Conservation (phyloP, 1,140 invertebrate genomes). For the Popillia japonica region DNA sequence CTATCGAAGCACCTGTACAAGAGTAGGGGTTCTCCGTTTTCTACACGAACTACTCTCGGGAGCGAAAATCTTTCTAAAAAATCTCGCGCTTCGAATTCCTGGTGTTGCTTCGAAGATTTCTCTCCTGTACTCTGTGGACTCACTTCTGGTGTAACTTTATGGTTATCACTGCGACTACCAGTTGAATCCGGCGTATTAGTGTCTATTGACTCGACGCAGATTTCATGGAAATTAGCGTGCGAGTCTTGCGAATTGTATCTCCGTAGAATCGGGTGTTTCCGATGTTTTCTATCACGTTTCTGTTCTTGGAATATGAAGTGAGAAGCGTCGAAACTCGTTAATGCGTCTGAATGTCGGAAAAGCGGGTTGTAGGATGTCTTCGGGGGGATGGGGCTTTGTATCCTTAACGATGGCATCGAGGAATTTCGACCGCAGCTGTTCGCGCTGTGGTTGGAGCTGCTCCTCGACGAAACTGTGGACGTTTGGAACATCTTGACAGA, state of each 20-base stretch:
- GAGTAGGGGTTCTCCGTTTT: constrained; percentile 61
- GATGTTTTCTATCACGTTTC: constrained; percentile 46
- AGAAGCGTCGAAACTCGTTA: constrained; percentile 55
- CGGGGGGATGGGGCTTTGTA: constrained; percentile 51
- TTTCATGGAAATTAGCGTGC: constrained; percentile 45
- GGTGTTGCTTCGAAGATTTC: constrained; percentile 28
- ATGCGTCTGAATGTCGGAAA: constrained; percentile 52
- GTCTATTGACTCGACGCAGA: constrained; percentile 43
- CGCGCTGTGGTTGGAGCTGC: constrained; percentile 49
- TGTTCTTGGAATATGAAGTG: constrained; percentile 53
- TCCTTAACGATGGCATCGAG: constrained; percentile 54
- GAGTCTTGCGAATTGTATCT: constrained; percentile 55
- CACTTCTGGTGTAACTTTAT: constrained; percentile 42
- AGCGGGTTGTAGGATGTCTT: constrained; percentile 55
- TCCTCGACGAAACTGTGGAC: constrained; percentile 53
- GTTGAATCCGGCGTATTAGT: constrained; percentile 50
- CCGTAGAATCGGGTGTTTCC: constrained; percentile 45
- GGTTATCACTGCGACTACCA: constrained; percentile 44
- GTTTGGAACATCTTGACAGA: constrained; percentile 50
- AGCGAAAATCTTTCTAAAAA: constrained; percentile 54
- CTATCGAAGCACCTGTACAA: constrained; percentile 65
- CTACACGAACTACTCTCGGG: constrained; percentile 51
- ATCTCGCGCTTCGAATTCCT: constrained; percentile 50
- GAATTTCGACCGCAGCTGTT: constrained; percentile 53
- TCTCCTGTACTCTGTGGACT: constrained; percentile 48